Base-by-base conservation (phyloP, 2,113 vertebrate species). In the Lepisosteus oculatus region DNA sequence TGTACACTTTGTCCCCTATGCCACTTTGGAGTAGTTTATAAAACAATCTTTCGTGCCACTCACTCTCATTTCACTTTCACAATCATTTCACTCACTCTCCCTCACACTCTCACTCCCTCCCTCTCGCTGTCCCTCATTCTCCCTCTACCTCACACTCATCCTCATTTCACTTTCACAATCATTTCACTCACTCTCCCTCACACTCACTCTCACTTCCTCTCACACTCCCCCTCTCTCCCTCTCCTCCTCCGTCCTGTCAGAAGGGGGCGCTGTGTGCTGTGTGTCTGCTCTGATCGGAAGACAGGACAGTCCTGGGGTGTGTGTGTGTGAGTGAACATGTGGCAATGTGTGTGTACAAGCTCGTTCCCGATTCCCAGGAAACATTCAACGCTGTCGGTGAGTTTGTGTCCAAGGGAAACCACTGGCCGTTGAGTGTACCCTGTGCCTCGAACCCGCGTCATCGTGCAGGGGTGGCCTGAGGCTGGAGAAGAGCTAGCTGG, bases 361-460 rank as follows among this genome's bases (percentile, higher is more conserved):
- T 29, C 29, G 1, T 29, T 29, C 29, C 77, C 75, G 78, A 81
- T 80, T 82, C 55, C 65, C 84, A 80, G 91, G 83, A 92, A 96
- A 96, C 95, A 96, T 96, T 96, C 95, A 96, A 94, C 94, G 93
- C 95, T 96, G 95, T 96, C 95, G 94, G 95, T 96, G 95, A 96
- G 94, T 97, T 96, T 97, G 92, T 78, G 72, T 76, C 65, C 75
- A 70, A 71, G 75, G 80, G 73, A 89, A 91, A 92, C 90, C 89
- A 92, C 89, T 89, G 87, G 84, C 79, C 82, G 88, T 86, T 90
- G 90, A 87, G 82, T 91, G 89, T 88, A 89, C 85, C 87, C 81
- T 80, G 66, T 71, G 41, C 66, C 80, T 81, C 74, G 85, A 82
- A 75, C 75, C 76, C 63, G 68, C 81, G 14, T 65, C 71, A 47